Evolutionary conservation across 2,113 vertebrate genomes (phyloP).

Genomic region (Octodon degus): DNA sequence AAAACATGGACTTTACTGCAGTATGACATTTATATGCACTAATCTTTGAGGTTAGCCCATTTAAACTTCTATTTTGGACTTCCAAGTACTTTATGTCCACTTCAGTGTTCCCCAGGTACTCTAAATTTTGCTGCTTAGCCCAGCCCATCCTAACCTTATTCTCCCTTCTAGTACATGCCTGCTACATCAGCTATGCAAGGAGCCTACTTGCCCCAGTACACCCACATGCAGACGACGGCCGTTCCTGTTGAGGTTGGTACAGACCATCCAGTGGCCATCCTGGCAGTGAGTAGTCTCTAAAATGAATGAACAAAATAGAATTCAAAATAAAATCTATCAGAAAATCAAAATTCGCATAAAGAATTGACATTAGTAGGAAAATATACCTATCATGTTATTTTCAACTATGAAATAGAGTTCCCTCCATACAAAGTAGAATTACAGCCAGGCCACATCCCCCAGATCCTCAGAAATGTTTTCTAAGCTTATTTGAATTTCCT

Average conservation of each 20-base stretch:
- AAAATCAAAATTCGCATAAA: conserved; percentile 11
- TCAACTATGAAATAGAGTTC: neutral
- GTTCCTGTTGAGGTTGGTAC: conserved; percentile 94
- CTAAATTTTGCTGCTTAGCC: neutral
- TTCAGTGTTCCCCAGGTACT: conserved; percentile 24
- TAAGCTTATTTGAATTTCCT: neutral
- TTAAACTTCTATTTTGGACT: conserved; percentile 40
- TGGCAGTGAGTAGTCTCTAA: neutral
- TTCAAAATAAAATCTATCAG: conserved; percentile 4
- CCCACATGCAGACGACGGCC: conserved; percentile 93
- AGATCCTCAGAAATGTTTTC: conserved; percentile 45
- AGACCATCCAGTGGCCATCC: neutral
- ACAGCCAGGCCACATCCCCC: neutral
- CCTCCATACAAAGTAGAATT: neutral
- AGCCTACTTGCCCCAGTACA: conserved; percentile 95
- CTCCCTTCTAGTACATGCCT: conserved; percentile 93
- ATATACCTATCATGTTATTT: conserved; percentile 33
- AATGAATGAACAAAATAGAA: conserved; percentile 34
- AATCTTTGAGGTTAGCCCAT: neutral
- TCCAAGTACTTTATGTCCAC: neutral
- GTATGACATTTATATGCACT: conserved; percentile 2
- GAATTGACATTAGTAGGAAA: neutral
- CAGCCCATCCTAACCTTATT: conserved; percentile 21
- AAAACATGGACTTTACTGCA: conserved; percentile 45
- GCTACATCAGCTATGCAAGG: conserved; percentile 96